Base-by-base conservation (phyloP, 2,888 invertebrate genomes). In the Idaea dimidiata region DNA sequence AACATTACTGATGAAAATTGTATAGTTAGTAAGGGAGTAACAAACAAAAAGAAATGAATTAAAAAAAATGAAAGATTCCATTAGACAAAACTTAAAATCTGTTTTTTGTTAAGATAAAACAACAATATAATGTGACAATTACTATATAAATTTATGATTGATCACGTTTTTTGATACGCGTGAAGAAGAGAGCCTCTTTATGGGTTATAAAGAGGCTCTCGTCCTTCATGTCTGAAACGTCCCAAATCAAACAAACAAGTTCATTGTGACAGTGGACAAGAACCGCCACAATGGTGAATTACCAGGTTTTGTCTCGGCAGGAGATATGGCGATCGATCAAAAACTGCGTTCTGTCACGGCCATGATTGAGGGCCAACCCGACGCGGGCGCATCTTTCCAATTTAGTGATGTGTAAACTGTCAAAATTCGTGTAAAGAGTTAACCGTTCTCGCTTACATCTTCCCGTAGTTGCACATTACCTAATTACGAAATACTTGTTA, bases 291-390 rank as follows among this genome's bases (percentile, higher is more conserved):
- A 70, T 61, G 65, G 66, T 66, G 71, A 70, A 69, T 65, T 68
- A 70, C 59, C 10, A 65, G 66, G 68, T 73, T 72, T 70, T 70
- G 73, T 74, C 65, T 73, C 66, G 63, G 62, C 43, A 43, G 43
- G 43, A 68, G 64, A 63, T 69, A 72, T 63, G 67, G 69, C 75
- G 70, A 86, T 86, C 87, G 80, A 87, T 87, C 87, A 85, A 76
- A 78, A 75, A 75, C 65, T 60, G 64, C 65, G 61, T 71, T 68
- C 75, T 78, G 77, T 74, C 77, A 74, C 63, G 60, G 70, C 56
- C 66, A 76, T 82, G 82, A 83, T 82, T 75, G 80, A 81, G 72
- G 68, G 75, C 10, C 43, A 43, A 2, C 8, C 43, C 14, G 43
- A 14, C 14, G 70, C 74, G 59, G 62, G 61, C 66, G 74, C 79